phyloP scores from a whole-genome alignment of 1,140 invertebrate species.

The Delia radicum region DNA sequence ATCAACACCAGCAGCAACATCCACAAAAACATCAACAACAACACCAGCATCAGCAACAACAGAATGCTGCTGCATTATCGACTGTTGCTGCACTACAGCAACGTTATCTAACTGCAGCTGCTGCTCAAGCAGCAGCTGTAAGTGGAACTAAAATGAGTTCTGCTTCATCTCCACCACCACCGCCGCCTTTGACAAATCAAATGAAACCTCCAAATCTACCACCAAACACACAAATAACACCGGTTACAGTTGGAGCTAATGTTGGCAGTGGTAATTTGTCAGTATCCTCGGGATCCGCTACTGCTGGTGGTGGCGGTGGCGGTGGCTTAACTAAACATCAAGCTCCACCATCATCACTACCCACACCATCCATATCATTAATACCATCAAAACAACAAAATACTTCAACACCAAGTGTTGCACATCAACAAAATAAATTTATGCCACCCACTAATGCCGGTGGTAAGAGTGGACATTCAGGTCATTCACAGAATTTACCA shows the following conservation, averaged over 20 bases:
- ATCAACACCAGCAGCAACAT: slow-evolving; percentile 28
- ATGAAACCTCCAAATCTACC: slow-evolving; percentile 32
- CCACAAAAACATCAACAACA: slow-evolving; percentile 18
- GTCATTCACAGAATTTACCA: slow-evolving; percentile 17
- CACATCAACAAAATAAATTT: slow-evolving; percentile 30
- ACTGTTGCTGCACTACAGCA: too few relatives aligned
- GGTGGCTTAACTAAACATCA: background rate
- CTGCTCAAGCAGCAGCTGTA: background rate
- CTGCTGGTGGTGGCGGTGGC: too few relatives aligned
- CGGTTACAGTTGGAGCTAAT: slow-evolving; percentile 2
- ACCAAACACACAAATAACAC: slow-evolving; percentile 32
- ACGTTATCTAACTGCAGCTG: slow-evolving; percentile 11
- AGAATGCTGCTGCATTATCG: slow-evolving; percentile 19
- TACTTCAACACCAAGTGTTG: slow-evolving; percentile 12
- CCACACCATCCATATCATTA: slow-evolving; percentile 31
- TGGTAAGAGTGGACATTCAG: background rate
- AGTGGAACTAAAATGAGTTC: slow-evolving; percentile 22
- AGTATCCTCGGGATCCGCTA: background rate
- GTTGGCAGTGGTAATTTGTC: background rate
- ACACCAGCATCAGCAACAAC: slow-evolving; percentile 24
- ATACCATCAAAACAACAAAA: slow-evolving; percentile 21
- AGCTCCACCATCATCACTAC: slow-evolving; percentile 27
- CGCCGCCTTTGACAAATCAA: slow-evolving; percentile 27
- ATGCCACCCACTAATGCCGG: slow-evolving; percentile 13
- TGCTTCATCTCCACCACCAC: slow-evolving; percentile 9